Base-by-base conservation (phyloP, 1,140 invertebrate genomes). In the Teleogryllus occipitalis region DNA sequence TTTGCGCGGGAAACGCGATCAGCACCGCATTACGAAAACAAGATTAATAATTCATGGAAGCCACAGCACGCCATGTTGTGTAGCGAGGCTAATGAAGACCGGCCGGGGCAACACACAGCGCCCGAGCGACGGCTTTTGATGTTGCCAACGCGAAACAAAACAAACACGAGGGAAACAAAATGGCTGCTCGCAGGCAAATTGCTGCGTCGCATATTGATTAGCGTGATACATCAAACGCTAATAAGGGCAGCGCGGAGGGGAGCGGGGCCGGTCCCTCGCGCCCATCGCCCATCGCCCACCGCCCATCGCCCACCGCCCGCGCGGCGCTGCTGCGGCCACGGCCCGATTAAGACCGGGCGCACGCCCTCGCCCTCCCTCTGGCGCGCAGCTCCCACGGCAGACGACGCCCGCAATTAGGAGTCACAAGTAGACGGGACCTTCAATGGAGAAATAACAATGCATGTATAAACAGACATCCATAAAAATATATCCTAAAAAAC, bases 21-120 rank as follows among this genome's bases (percentile, higher is more conserved):
- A 65, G 54, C 54, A 18, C 54, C 18, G 54, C 54, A 65, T 65
- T 65, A 65, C 54, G 54, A 65, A 65, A 65, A 65, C 54, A 65
- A 65, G 54, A 65, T 65, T 65, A 65, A 65, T 65, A 65, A 65
- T 65, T 65, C 54, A 65, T 65, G 54, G 54, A 65, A 65, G 54
- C 54, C 54, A 18, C 54, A 65, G 54, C 54, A 65, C 54, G 54
- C 54, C 10, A 65, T 65, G 54, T 65, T 65, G 18, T 65, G 54
- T 1, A 65, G 18, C 54, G 54, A 65, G 54, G 54, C 54, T 65
- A 65, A 65, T 65, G 18, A 65, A 65, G 54, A 65, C 10, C 54
- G 54, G 18, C 54, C 18, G 54, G 54, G 54, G 18, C 54, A 18
- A 65, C 54, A 65, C 18, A 65, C 54, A 65, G 18, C 18, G 54